Evolutionary conservation across 2,888 invertebrate genomes (phyloP).

Genomic region (Drosophila infuscata): DNA sequence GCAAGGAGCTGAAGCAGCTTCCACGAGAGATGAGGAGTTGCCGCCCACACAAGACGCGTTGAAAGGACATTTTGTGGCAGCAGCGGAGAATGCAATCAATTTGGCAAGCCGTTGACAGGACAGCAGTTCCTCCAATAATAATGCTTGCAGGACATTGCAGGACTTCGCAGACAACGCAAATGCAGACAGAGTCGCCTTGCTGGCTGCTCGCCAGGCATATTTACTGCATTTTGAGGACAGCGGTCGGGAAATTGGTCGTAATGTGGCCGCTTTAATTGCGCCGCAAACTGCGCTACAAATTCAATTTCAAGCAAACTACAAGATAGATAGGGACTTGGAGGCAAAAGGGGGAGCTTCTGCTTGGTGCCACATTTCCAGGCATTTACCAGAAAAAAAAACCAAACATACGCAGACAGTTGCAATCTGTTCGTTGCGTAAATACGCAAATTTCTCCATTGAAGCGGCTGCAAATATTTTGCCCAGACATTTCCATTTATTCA

Average conservation of each 20-base stretch:
- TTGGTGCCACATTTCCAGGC: not conserved
- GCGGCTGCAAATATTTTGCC: slow-evolving; percentile 65
- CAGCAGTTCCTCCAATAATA: slow-evolving; percentile 37
- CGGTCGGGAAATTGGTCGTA: slow-evolving; percentile 23
- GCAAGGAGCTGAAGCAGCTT: not conserved
- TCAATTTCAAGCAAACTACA: slow-evolving; percentile 48
- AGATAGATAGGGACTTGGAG: not conserved
- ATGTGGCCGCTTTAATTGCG: slow-evolving; percentile 69
- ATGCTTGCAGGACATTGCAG: slow-evolving; percentile 40
- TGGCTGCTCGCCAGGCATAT: slow-evolving; percentile 73
- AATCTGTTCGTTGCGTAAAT: slow-evolving; percentile 58
- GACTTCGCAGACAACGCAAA: slow-evolving; percentile 33
- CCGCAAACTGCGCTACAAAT: slow-evolving; percentile 64
- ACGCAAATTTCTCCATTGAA: slow-evolving; percentile 64
- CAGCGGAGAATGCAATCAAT: slow-evolving; percentile 65
- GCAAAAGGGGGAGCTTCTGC: not conserved
- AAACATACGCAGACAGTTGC: slow-evolving; percentile 26
- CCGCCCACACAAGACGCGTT: slow-evolving; percentile 32
- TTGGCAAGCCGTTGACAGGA: slow-evolving; percentile 62
- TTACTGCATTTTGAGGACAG: slow-evolving; percentile 66
- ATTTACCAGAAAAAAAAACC: slow-evolving; percentile 2
- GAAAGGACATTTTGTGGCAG: slow-evolving; percentile 43
- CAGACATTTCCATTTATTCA: slow-evolving; percentile 63
- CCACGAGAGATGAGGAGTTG: not conserved
- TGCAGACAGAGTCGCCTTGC: slow-evolving; percentile 39